Evolutionary conservation across 2,797 vertebrate species (phyloP).

Genomic region (Zalophus californianus): DNA sequence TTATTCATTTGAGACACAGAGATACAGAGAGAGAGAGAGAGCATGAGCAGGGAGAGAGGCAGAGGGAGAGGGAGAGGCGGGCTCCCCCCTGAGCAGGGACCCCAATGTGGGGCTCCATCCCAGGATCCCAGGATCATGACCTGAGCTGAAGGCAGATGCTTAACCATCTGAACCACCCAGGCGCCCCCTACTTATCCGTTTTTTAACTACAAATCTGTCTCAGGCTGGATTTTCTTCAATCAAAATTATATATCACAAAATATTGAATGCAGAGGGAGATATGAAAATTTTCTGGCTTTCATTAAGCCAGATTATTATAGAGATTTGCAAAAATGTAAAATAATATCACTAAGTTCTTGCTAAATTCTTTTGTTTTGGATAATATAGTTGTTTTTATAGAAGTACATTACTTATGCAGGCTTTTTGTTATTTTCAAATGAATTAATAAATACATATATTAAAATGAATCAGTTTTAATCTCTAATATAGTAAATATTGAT

Average conservation of each 20-base stretch:
- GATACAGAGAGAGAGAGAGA: too few species aligned
- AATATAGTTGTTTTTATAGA: not conserved
- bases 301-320: not conserved
- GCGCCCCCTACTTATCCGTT: not conserved
- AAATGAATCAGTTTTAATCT: not conserved
- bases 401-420: not conserved
- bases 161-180: too few species aligned
- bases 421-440: not conserved
- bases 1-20: too few species aligned
- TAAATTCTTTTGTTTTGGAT: not conserved
- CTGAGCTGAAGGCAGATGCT: too few species aligned
- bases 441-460: not conserved
- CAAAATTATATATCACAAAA: not conserved
- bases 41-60: too few species aligned
- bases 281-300: not conserved
- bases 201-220: not conserved
- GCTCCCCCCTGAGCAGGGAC: too few species aligned
- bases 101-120: too few species aligned
- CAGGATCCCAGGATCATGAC: too few species aligned
- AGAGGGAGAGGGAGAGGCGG: too few species aligned
- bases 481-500: not conserved
- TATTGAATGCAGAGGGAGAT: not conserved
- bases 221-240: not conserved
- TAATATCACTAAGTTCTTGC: not conserved
- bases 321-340: not conserved